Evolutionary conservation across 92 coral and sea anemone genomes (phyloP).

Genomic region (Epizoanthus stellaris): DNA sequence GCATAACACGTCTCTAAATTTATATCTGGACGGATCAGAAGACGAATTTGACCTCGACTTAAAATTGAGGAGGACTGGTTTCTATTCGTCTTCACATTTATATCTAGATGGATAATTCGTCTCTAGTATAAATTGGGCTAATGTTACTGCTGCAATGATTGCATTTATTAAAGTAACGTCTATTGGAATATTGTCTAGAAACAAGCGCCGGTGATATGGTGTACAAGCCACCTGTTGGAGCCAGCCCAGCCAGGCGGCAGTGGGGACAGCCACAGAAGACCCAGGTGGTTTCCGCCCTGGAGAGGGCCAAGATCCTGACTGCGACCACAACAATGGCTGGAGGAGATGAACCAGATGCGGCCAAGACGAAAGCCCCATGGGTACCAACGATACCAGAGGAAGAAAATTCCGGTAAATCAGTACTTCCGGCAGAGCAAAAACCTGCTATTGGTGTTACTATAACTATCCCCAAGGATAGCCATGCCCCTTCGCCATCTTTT

Average conservation of each 20-base stretch:
- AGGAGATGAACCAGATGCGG: slow-evolving; percentile 64
- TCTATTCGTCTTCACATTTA: no score
- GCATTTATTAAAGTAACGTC: no score
- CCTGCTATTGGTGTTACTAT: slow-evolving; percentile 86
- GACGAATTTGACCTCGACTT: no score
- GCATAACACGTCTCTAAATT: no score
- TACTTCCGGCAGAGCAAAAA: slow-evolving; percentile 41
- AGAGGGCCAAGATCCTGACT: slow-evolving; percentile 85
- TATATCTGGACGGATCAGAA: no score
- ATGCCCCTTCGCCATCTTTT: slow-evolving; percentile 50
- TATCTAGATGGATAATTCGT: no score
- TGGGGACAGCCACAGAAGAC: slow-evolving; percentile 92
- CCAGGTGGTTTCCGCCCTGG: slow-evolving; percentile 88
- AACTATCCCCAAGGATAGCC: slow-evolving; percentile 64
- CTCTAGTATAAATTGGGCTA: no score
- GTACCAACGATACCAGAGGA: slow-evolving; percentile 7
- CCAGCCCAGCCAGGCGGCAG: slow-evolving; percentile 69
- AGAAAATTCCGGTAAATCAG: slow-evolving; percentile 39
- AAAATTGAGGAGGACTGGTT: no score
- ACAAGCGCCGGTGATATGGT: slow-evolving; percentile 90
- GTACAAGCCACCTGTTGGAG: slow-evolving; percentile 71
- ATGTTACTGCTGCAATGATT: not conserved
- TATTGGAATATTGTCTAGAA: slow-evolving; percentile 46
- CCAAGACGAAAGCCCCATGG: slow-evolving; percentile 44
- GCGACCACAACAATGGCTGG: slow-evolving; percentile 76